These are phyloP conservation scores for Castor canadensis DNA, from an alignment of 2,113 vertebrate species.

Conservation along the genomic window DNA sequence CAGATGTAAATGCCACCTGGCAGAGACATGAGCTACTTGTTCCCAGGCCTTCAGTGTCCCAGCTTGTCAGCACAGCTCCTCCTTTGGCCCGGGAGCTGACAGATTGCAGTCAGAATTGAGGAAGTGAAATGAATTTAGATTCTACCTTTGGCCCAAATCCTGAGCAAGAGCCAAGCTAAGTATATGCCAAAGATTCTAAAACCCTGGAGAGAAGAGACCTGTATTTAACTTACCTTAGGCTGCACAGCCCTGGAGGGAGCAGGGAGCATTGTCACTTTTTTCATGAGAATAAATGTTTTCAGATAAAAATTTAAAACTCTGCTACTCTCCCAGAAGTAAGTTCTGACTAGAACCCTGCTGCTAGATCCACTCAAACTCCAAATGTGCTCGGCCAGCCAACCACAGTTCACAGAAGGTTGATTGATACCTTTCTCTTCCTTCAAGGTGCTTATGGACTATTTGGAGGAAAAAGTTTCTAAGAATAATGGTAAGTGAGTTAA, in stretches of 20 bases:
- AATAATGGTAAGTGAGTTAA: neutral
- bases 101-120: neutral
- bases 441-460: neutral
- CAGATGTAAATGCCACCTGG: neutral
- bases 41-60: neutral
- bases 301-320: slow-evolving; percentile 10
- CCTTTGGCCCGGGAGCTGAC: neutral
- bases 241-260: neutral
- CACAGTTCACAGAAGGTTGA: neutral
- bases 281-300: neutral
- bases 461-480: slow-evolving; percentile 16
- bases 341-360: neutral
- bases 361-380: neutral
- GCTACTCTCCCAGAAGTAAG: neutral
- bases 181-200: neutral
- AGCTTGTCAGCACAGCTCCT: neutral
- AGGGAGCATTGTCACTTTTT: neutral
- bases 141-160: neutral
- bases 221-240: neutral
- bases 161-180: neutral
- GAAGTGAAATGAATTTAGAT: neutral
- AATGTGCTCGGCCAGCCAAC: neutral
- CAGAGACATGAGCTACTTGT: neutral
- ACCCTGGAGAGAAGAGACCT: neutral
- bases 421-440: neutral